These are phyloP conservation scores for Rhadina sibilatrix DNA, from an alignment of 2,113 vertebrate genomes.

Conservation along the genomic window DNA sequence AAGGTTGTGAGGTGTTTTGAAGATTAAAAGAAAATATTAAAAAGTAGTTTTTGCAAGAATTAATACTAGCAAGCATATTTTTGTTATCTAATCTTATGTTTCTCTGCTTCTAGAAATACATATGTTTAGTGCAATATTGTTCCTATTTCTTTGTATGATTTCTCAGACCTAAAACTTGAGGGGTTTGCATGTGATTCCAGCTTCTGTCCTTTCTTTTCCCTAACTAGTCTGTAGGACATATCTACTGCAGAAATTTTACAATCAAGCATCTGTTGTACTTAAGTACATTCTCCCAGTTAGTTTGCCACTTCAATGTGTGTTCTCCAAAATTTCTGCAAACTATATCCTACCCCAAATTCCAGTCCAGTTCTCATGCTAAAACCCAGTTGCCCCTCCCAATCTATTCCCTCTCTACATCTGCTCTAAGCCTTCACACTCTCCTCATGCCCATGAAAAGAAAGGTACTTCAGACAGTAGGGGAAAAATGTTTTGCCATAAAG, in stretches of 20 bases:
- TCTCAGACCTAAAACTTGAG: neutral
- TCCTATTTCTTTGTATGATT: neutral
- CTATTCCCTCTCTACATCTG: neutral
- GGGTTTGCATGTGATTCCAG: neutral
- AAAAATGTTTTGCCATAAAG: neutral
- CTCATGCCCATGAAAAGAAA: neutral
- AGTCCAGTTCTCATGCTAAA: neutral
- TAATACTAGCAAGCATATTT: neutral
- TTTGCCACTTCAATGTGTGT: neutral
- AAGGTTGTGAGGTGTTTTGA: neutral
- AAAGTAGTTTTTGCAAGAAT: neutral
- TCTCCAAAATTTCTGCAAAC: neutral
- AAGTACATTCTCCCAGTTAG: neutral
- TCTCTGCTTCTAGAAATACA: neutral
- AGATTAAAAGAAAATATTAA: neutral
- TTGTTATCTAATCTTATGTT: neutral
- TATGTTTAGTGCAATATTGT: neutral
- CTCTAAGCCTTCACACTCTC: neutral
- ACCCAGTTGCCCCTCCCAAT: neutral
- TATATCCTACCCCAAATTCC: neutral
- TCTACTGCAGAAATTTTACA: neutral
- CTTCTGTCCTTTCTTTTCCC: neutral
- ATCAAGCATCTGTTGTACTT: neutral
- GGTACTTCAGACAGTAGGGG: neutral
- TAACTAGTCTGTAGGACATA: neutral